Evolutionary conservation across 2,113 vertebrate species (phyloP).

Genomic region (Gambusia holbrooki): DNA sequence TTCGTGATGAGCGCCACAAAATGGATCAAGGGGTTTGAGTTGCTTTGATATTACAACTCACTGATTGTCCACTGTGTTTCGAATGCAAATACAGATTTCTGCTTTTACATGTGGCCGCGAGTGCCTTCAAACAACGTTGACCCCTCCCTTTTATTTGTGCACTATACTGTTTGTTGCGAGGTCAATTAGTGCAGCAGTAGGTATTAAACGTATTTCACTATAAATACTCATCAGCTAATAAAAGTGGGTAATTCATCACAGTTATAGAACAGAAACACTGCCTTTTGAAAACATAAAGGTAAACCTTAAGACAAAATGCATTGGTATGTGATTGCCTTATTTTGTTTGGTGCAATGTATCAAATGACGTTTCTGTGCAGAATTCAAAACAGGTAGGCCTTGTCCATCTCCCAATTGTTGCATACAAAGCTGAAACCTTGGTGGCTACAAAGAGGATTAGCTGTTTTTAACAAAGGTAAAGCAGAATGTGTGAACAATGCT

Average conservation of each 20-base stretch:
- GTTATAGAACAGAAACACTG: background rate
- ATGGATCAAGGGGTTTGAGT: slow-evolving; percentile 62
- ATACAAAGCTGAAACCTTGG: background rate
- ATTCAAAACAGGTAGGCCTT: background rate
- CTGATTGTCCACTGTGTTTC: slow-evolving; percentile 65
- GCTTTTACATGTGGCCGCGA: slow-evolving; percentile 34
- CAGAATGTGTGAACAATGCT: background rate
- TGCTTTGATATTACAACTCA: slow-evolving; percentile 62
- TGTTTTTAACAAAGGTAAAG: background rate
- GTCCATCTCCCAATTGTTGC: background rate
- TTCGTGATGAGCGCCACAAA: slow-evolving; percentile 48
- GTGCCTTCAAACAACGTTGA: slow-evolving; percentile 65
- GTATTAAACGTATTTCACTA: slow-evolving; percentile 45
- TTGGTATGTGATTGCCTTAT: background rate
- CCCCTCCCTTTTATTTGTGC: slow-evolving; percentile 58
- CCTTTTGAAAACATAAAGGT: background rate
- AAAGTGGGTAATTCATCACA: slow-evolving; percentile 17
- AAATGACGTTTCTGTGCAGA: background rate
- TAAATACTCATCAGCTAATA: slow-evolving; percentile 19
- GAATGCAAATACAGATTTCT: slow-evolving; percentile 67
- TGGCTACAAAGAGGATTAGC: background rate
- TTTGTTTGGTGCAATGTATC: background rate
- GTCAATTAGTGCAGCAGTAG: slow-evolving; percentile 42
- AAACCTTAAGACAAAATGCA: background rate
- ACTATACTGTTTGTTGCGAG: slow-evolving; percentile 40